These are phyloP conservation scores for Myopa tessellatipennis DNA, from an alignment of 2,888 invertebrate species.

Conservation along the genomic window DNA sequence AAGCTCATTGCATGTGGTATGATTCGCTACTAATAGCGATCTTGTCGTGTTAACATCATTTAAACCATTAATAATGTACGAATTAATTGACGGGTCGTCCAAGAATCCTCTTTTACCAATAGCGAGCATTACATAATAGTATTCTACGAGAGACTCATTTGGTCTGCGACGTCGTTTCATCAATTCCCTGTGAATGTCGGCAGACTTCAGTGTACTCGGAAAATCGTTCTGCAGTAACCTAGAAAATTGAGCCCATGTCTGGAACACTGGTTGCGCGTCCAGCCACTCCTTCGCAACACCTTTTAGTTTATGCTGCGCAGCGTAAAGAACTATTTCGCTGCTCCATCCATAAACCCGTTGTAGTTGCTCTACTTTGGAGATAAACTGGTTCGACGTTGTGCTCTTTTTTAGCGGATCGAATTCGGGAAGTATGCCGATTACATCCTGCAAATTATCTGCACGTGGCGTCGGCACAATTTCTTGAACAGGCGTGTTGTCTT, in stretches of 20 bases:
- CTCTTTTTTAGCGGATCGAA: conserved; percentile 9
- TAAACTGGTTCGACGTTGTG: no score
- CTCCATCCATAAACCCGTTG: conserved; percentile 1
- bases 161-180: conserved; percentile 11
- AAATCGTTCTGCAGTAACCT: conserved; percentile 39
- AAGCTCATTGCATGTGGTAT: no score
- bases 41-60: conserved; percentile 45
- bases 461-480: neutral
- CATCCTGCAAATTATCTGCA: neutral
- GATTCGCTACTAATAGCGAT: conserved; percentile 44
- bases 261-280: conserved; percentile 40
- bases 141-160: conserved; percentile 27
- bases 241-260: conserved; percentile 41
- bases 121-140: conserved; percentile 44
- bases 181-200: conserved; percentile 44
- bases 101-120: conserved; percentile 37
- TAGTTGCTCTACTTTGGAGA: neutral
- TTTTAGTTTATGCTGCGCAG: conserved; percentile 31
- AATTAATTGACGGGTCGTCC: conserved; percentile 41
- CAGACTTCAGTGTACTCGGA: conserved; percentile 39
- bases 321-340: neutral
- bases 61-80: conserved; percentile 44
- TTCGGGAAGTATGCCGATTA: conserved; percentile 11
- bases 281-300: no score
- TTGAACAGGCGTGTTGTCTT: neutral